phyloP scores from a whole-genome alignment of 2,797 vertebrate species.

The Okamejei kenojei region DNA sequence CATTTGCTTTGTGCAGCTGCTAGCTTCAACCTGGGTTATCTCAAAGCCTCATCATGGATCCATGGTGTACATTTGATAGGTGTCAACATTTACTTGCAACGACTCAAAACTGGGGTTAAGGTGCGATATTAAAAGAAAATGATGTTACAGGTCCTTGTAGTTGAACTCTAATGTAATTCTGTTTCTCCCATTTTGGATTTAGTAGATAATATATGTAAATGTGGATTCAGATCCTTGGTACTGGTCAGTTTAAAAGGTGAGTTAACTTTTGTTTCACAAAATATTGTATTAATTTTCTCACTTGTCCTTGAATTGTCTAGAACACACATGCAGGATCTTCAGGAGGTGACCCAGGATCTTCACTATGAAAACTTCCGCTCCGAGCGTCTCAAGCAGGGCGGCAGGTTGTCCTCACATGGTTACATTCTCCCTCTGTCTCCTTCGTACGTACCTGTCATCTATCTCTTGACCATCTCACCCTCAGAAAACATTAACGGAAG shows the following conservation, averaged over 20 bases:
- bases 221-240: background rate
- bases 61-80: background rate
- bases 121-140: background rate
- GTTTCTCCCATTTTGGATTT: background rate
- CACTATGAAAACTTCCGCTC: constrained; percentile 99
- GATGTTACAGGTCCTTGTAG: background rate
- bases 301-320: constrained; percentile 51
- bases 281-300: background rate
- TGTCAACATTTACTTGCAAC: background rate
- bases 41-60: background rate
- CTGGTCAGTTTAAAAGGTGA: background rate
- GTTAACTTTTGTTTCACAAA: background rate
- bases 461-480: constrained; percentile 50
- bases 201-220: background rate
- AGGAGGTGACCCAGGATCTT: constrained; percentile 97
- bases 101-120: background rate
- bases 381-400: constrained; percentile 87
- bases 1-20: background rate
- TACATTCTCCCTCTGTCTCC: constrained; percentile 61
- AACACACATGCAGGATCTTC: constrained; percentile 97
- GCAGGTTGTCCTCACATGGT: constrained; percentile 76
- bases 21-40: background rate
- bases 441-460: constrained; percentile 57
- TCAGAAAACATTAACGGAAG: background rate
- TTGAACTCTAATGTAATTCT: background rate